Base-by-base conservation (phyloP, 2,797 vertebrate species). In the Pseudotriccus pelzelni region DNA sequence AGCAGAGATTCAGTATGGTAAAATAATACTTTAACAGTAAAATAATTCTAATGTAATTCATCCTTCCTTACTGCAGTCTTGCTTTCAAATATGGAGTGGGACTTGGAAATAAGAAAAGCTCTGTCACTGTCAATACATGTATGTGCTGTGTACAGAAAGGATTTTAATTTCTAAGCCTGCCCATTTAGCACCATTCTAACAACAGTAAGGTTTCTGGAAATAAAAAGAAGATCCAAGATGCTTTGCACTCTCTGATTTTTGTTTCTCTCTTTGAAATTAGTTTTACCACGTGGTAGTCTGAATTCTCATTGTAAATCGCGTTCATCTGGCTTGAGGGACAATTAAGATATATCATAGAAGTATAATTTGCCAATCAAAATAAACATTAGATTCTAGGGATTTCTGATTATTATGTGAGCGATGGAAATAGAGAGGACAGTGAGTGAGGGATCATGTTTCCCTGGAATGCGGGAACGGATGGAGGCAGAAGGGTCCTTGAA, bases 321-420 rank as follows among this genome's bases (percentile, higher is more conserved):
- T 77, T 94, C 66, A 52, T 74, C 27, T 69, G 64, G 53, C 64
- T 92, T 95, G 52, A 66, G 37, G 66, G 47, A 69, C 74, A 84
- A 73, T 83, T 87, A 73, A 75, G 50, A 59, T 68, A 68, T 32
- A 83, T 96, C 87, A 64, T 86, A 95, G 74, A 91, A 75, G 25
- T 87, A 20, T 74, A 63, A 84, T 93, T 92, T 90, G 68, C 85
- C 75, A 87, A 89, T 89, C 28, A 90, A 90, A 84, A 60, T 52
- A 84, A 92, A 68, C 70, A 60, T 69, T 52, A 59, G 77, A 41
- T 70, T 91, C 37, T 87, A 64, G 63, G 66, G 81, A 84, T 91
- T 96, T 93, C 74, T 67, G 43, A 87, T 91, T 93, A 88, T 92
- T 25, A 34, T 78, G 55, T 89, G 64, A 75, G 78, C 52, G 43